A percentile compares a stretch with the other conserved stretches of the same genome.
These are phyloP conservation scores for Mesembrinibis cayennensis DNA, from an alignment of 2,113 vertebrate species.

Conservation along the genomic window DNA sequence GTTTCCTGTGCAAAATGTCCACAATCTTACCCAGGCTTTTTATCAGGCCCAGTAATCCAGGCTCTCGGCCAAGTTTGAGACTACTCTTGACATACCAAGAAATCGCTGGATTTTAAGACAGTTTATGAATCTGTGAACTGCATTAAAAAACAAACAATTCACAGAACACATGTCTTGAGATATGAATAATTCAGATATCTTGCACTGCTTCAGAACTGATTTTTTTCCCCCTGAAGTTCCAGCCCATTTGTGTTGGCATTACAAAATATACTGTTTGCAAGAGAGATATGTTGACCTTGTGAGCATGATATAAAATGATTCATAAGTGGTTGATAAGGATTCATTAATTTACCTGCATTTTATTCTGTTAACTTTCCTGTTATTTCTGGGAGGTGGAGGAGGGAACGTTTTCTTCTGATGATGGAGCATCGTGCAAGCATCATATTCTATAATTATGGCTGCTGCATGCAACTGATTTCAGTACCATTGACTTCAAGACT, in stretches of 20 bases:
- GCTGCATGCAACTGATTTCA: neutral
- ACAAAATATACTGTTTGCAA: neutral
- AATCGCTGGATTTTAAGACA: neutral
- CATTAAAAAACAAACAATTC: neutral
- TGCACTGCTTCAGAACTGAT: neutral
- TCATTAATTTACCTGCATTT: neutral
- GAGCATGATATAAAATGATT: neutral
- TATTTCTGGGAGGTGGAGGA: neutral
- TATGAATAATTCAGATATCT: constrained; percentile 8
- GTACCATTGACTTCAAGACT: neutral
- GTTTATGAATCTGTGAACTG: neutral
- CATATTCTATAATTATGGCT: neutral
- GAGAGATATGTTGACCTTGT: neutral
- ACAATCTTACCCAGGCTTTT: neutral
- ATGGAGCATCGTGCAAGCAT: neutral
- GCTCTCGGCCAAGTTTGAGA: neutral
- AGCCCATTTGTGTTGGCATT: neutral
- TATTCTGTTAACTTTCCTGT: neutral
- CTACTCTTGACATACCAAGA: neutral
- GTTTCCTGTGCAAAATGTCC: neutral
- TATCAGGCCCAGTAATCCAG: neutral
- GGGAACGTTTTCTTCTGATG: neutral
- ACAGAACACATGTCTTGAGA: neutral
- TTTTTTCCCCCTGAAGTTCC: neutral
- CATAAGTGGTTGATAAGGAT: neutral